These are phyloP conservation scores for Morelia viridis DNA, from an alignment of 2,797 vertebrate genomes.

Conservation along the genomic window DNA sequence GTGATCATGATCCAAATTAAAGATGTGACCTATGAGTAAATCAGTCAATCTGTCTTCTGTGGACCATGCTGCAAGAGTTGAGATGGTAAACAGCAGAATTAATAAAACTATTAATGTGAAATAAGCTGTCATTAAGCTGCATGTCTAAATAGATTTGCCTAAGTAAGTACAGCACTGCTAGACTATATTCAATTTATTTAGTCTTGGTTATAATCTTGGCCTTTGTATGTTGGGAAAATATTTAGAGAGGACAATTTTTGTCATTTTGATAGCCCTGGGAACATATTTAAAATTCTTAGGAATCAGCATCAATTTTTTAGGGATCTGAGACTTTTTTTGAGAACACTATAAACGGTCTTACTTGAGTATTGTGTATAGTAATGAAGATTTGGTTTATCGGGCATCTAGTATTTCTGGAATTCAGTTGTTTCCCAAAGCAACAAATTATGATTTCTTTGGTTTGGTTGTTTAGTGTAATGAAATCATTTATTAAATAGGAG, in stretches of 20 bases:
- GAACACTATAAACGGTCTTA: not conserved
- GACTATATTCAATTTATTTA: not conserved
- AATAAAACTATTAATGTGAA: not conserved
- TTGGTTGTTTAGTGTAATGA: not conserved
- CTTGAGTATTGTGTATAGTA: not conserved
- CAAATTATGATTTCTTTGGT: slow-evolving; percentile 2
- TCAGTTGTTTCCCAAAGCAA: not conserved
- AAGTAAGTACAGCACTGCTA: not conserved
- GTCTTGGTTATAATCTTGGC: not conserved
- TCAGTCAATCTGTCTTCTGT: not conserved
- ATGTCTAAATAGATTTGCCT: not conserved
- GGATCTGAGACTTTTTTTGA: not conserved
- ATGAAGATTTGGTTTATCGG: not conserved
- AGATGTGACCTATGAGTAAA: not conserved
- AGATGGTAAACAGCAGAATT: not conserved
- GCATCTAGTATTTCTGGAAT: not conserved
- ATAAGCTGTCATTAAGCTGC: not conserved
- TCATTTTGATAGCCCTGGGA: not conserved
- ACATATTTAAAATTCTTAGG: not conserved
- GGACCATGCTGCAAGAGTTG: not conserved
- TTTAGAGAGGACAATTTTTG: not conserved
- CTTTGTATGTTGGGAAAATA: not conserved
- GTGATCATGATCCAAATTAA: not conserved
- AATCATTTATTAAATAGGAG: not conserved
- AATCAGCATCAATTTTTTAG: not conserved